These are phyloP conservation scores for Zophobas atratus DNA, from an alignment of 1,140 invertebrate species.

Conservation along the genomic window DNA sequence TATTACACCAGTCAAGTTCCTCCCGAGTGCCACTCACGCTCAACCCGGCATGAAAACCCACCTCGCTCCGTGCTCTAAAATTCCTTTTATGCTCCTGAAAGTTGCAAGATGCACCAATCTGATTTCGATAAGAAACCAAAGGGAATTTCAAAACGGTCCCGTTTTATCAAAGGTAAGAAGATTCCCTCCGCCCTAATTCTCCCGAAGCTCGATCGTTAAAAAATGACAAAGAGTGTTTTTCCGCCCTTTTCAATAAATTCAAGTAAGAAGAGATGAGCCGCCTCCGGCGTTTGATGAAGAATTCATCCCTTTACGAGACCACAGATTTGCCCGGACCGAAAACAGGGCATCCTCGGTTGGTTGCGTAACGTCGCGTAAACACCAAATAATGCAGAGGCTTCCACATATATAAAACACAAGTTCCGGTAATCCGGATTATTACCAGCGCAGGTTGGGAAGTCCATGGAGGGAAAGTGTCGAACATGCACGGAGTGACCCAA, in stretches of 20 bases:
- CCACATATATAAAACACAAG: conserved; percentile 9
- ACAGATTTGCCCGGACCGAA: background rate
- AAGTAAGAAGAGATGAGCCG: background rate
- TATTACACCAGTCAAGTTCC: too few relatives aligned
- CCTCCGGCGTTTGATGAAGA: conserved; percentile 9
- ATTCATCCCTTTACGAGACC: background rate
- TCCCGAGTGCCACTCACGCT: too few relatives aligned
- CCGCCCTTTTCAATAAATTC: conserved; percentile 13
- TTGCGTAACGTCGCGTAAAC: conserved; percentile 16
- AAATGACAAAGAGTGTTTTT: background rate
- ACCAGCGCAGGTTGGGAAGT: background rate
- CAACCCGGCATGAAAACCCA: too few relatives aligned
- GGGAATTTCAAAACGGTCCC: background rate
- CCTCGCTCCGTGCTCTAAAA: too few relatives aligned
- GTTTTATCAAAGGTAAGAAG: background rate
- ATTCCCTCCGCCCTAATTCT: background rate
- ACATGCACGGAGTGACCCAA: too few relatives aligned
- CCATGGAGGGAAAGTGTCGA: too few relatives aligned
- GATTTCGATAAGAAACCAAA: background rate
- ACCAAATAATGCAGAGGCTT: conserved; percentile 11
- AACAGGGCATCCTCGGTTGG: conserved; percentile 2
- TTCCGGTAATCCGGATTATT: conserved; percentile 16
- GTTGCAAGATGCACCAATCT: background rate
- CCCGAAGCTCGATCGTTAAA: background rate
- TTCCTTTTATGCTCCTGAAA: too few relatives aligned